Evolutionary conservation across 2,113 vertebrate species (phyloP).

Genomic region (Prunella himalayana): DNA sequence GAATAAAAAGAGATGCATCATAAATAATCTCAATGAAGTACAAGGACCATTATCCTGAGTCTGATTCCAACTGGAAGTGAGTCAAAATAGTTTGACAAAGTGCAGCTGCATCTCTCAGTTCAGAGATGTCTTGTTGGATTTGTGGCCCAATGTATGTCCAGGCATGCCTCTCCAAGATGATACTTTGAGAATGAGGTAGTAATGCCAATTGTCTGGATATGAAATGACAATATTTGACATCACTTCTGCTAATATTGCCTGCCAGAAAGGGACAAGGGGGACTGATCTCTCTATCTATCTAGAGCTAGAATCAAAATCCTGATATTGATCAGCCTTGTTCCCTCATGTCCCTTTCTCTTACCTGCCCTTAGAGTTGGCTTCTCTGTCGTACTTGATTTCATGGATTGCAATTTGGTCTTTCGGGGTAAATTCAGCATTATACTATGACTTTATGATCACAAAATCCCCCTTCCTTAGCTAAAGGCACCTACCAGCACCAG

Average conservation of each 20-base stretch:
- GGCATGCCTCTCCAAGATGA: neutral
- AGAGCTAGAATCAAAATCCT: conserved; percentile 22
- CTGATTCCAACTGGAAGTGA: neutral
- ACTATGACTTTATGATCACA: neutral
- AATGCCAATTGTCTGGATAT: neutral
- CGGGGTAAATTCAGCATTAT: neutral
- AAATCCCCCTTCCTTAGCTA: neutral
- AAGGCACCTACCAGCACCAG: neutral
- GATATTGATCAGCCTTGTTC: neutral
- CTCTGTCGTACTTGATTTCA: neutral
- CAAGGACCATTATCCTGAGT: neutral
- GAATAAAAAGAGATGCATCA: neutral
- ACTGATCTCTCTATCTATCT: conserved; percentile 32
- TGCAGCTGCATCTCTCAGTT: neutral
- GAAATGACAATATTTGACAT: conserved; percentile 61
- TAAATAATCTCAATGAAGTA: neutral
- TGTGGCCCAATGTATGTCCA: conserved; percentile 2
- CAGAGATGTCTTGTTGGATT: neutral
- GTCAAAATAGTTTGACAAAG: conserved; percentile 4
- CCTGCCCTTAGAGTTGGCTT: neutral
- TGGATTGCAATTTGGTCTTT: neutral
- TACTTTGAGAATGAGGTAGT: neutral
- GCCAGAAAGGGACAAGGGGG: conserved; percentile 23
- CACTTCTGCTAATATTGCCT: conserved; percentile 40
- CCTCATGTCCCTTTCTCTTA: neutral